A percentile compares a stretch with the other conserved stretches of the same genome.
These are phyloP conservation scores for Oryzias dopingdopingensis DNA, from an alignment of 2,797 vertebrate genomes.

Conservation along the genomic window DNA sequence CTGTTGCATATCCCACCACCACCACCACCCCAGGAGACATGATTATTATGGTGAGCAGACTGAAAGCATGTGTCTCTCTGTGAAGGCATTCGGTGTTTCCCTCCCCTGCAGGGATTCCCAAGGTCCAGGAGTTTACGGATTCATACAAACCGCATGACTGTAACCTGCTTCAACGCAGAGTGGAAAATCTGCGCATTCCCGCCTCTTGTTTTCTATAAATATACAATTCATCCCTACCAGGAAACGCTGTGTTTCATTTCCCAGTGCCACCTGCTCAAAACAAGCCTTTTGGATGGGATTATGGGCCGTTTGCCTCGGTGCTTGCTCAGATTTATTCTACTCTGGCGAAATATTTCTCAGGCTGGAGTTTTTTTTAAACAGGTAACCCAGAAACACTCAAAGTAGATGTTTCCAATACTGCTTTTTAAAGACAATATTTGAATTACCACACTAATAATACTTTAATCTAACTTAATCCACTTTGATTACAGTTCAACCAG, in stretches of 20 bases:
- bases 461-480: too few species aligned
- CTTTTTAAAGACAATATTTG: too few species aligned
- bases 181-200: slow-evolving; percentile 23
- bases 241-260: slow-evolving; percentile 51
- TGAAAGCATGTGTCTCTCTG: slow-evolving; percentile 12
- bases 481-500: too few species aligned
- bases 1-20: slow-evolving; percentile 15
- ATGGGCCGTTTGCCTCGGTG: slow-evolving; percentile 35
- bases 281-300: slow-evolving; percentile 35
- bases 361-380: slow-evolving; percentile 33
- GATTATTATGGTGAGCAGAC: slow-evolving; percentile 45
- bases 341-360: slow-evolving; percentile 55
- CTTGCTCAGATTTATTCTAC: slow-evolving; percentile 52
- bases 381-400: slow-evolving; percentile 16
- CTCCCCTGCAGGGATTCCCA: slow-evolving; percentile 38
- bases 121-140: slow-evolving; percentile 24
- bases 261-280: slow-evolving; percentile 36
- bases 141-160: slow-evolving; percentile 43
- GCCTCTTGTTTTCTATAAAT: slow-evolving; percentile 34
- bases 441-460: too few species aligned
- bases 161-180: slow-evolving; percentile 23
- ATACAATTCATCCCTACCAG: slow-evolving; percentile 61
- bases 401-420: background rate
- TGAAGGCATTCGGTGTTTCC: slow-evolving; percentile 13
- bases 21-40: slow-evolving; percentile 18